These are phyloP conservation scores for Daubentonia madagascariensis DNA, from an alignment of 2,113 vertebrate species.

Conservation along the genomic window DNA sequence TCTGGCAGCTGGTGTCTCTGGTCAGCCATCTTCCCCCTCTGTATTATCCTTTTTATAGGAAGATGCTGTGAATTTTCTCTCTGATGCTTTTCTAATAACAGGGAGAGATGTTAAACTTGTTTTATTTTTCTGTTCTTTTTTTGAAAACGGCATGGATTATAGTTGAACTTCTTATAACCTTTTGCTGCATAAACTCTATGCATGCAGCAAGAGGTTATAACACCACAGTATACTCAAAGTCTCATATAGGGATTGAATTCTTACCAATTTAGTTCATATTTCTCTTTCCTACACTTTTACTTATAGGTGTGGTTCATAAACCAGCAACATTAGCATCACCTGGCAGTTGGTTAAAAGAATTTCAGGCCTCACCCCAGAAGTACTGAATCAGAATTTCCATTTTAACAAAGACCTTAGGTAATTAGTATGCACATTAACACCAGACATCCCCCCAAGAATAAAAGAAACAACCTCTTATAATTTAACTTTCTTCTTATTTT, in stretches of 20 bases:
- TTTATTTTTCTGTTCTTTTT: neutral
- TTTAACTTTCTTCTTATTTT: neutral
- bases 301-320: neutral
- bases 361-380: neutral
- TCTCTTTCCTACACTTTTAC: neutral
- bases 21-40: no score
- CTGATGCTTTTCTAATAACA: neutral
- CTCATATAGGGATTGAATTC: neutral
- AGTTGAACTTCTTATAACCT: neutral
- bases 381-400: neutral
- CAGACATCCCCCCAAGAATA: neutral
- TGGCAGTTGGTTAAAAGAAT: neutral
- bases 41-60: neutral
- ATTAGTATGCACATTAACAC: neutral
- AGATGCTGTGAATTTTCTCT: neutral
- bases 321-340: rapidly evolving
- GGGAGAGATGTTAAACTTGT: neutral
- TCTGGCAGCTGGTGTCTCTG: no score
- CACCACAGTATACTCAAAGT: neutral
- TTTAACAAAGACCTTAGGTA: neutral
- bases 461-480: neutral
- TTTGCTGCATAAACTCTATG: neutral
- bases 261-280: neutral
- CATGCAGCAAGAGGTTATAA: neutral
- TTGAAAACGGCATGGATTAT: neutral